Evolutionary conservation across 2,113 vertebrate species (phyloP).

Genomic region (Syrmaticus mikado): DNA sequence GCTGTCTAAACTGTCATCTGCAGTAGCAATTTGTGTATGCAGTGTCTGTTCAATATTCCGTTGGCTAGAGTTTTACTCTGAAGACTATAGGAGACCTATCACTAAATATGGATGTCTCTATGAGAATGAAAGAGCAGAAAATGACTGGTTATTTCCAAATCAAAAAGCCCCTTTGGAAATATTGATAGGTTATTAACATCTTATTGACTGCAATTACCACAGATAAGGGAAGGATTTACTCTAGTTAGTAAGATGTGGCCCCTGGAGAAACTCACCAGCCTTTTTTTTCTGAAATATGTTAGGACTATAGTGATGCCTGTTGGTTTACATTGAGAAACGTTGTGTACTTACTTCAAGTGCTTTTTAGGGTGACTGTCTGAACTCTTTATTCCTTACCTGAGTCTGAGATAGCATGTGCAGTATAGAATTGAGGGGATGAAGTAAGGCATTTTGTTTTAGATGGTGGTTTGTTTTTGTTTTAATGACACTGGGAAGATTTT

Average conservation of each 20-base stretch:
- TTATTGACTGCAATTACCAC: neutral
- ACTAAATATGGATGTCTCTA: neutral
- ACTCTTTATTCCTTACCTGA: neutral
- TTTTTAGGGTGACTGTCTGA: neutral
- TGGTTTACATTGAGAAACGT: neutral
- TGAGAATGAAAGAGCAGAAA: neutral
- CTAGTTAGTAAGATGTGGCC: rapidly evolving
- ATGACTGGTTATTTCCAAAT: neutral
- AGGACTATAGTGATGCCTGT: neutral
- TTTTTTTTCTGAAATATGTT: neutral
- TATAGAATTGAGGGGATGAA: neutral
- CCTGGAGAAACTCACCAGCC: neutral
- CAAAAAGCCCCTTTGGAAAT: neutral
- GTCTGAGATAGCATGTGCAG: neutral
- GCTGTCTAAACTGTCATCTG: neutral
- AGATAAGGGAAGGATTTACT: neutral
- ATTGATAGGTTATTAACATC: neutral
- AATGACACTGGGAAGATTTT: neutral
- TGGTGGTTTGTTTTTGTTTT: neutral
- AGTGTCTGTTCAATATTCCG: neutral
- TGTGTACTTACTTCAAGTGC: neutral
- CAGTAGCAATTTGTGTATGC: neutral
- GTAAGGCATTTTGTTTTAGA: neutral
- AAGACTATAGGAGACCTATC: neutral
- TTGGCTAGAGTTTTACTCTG: neutral